These are phyloP conservation scores for Hormaphis cornu DNA, from an alignment of 1,140 invertebrate genomes.

Conservation along the genomic window DNA sequence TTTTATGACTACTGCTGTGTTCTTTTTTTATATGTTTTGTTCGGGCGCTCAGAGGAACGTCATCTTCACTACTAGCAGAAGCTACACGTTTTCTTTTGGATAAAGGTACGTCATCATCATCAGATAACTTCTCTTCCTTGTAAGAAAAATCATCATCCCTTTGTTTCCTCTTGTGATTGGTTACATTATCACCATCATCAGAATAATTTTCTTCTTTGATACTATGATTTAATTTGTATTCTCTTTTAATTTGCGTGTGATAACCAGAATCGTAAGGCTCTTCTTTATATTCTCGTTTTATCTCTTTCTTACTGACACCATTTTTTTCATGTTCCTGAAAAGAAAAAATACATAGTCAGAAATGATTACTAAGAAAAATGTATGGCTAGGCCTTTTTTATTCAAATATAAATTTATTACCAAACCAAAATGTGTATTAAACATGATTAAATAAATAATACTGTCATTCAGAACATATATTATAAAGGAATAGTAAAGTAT, in stretches of 20 bases:
- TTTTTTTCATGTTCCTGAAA: constrained; percentile 28
- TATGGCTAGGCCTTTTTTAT: constrained; percentile 12
- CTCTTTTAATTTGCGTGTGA: constrained; percentile 19
- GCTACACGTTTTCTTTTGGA: constrained; percentile 25
- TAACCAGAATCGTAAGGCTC: constrained; percentile 15
- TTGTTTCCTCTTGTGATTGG: constrained; percentile 6
- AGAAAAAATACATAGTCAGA: not conserved
- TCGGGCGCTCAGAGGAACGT: constrained; percentile 55
- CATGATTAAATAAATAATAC: not conserved
- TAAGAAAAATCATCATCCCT: constrained; percentile 5
- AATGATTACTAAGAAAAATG: not conserved
- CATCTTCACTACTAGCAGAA: constrained; percentile 47
- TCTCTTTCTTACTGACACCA: constrained; percentile 22
- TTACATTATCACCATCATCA: not conserved
- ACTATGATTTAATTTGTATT: constrained; percentile 19
- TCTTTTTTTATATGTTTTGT: constrained; percentile 61
- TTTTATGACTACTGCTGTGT: constrained; percentile 53
- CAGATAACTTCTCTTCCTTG: not conserved
- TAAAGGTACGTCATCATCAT: constrained; percentile 24
- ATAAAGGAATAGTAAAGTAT: not conserved
- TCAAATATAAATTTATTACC: not conserved
- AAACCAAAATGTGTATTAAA: not conserved
- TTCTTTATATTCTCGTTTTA: constrained; percentile 21
- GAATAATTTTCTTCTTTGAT: constrained; percentile 19
- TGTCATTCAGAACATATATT: not conserved